Base-by-base conservation (phyloP, 2,888 invertebrate genomes). In the Oegoconia quadripuncta region DNA sequence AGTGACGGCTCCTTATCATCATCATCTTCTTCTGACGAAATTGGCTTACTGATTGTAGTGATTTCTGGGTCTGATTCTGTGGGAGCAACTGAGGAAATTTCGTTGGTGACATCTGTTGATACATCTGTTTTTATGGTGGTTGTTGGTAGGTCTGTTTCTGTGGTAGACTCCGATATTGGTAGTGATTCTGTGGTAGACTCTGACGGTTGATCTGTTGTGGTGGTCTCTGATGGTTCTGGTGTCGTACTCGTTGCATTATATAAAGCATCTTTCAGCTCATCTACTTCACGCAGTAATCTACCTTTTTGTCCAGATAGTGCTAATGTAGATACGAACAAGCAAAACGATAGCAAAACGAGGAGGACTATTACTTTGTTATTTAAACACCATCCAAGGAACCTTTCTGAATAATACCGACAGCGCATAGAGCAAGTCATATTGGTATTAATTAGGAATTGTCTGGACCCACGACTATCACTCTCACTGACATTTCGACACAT, bases 331-430 rank as follows among this genome's bases (percentile, higher is more conserved):
- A 86, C 76, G 25, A 84, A 76, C 3, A 83, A 50, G 34, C 64
- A 72, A 41, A 86, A 86, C 0, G 73, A 74, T 1, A 86, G 43
- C 3, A 78, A 39, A 20, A 65, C 56, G 1, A 86, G 55, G 2
- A 84, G 55, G 2, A 86, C 81, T 28, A 86, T 83, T 0, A 73
- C 41, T 55, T 86, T 86, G 45, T 86, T 86, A 23, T 82, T 73
- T 27, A 77, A 25, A 59, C 74, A 72, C 86, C 84, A 86, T 2
- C 51, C 67, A 1, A 75, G 18, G 0, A 63, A 61, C 23, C 62
- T 59, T 14, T 77, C 68, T 1, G 65, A 65, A 34, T 75, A 78
- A 46, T 78, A 79, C 48, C 59, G 65, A 40, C 71, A 75, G 37
- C 64, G 60, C 49, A 73, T n/a, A n/a, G n/a, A 57, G 42, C 48